Evolutionary conservation across 2,113 vertebrate species (phyloP), one percentile per base, ranked within the genome.

Genomic region (Xiphophorus maculatus): DNA sequence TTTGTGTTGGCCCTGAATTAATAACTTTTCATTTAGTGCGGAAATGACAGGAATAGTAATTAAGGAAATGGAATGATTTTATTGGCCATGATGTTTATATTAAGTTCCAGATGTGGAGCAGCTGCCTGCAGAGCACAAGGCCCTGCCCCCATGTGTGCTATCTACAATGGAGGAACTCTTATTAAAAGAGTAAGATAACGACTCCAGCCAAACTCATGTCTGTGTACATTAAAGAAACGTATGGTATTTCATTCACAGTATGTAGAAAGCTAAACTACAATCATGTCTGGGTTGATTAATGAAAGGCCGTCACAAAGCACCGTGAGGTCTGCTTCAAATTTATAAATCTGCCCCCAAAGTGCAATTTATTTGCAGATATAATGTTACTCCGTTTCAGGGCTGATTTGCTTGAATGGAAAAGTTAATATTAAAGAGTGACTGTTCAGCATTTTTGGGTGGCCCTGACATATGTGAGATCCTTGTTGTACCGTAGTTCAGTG

Each of bases 1-100:
- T 94, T 94, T 94, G 88, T 83, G 82, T 94, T 92, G 74, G 77
- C 93, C 80, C 85, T 28, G 91, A 92, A 93, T 95, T 94, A 92
- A 94, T 92, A 93, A 93, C 90, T 90, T 90, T 92, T 95, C 90
- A 94, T 94, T 94, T 90, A 90, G 89, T 93, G 91, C 84, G 92
- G 95, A 96, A 95, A 95, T 95, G 94, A 96, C 95, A 96, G 93
- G 94, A 94, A 95, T 94, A 93, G 93, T 94, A 93, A 96, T 95
- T 95, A 95, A 95, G 95, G 94, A 95, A 95, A 96, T 90, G 86
- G 95, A 95, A 95, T 90, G 89, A 93, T 90, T 93, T 96, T 95
- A 93, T 93, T 95, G 94, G 93, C 94, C 92, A 93, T 88, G 89
- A 90, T 93, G 91, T 95, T 95, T 93, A 91, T 93, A 94, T 95